Base-by-base conservation (phyloP, 2,888 invertebrate genomes). In the Ectemnius lituratus region DNA sequence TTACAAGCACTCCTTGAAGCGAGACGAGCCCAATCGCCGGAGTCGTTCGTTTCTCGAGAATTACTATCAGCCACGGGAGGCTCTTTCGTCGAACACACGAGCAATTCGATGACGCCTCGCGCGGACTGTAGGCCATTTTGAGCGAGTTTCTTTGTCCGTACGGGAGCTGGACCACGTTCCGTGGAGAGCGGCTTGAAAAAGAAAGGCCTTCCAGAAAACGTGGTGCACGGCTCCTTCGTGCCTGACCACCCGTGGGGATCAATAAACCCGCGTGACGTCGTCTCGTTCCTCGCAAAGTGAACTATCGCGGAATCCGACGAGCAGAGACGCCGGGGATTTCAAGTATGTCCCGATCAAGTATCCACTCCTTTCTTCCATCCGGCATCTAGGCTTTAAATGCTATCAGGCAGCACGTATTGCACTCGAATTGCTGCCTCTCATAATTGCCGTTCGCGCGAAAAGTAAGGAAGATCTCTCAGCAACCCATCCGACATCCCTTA, bases 1-100 rank as follows among this genome's bases (percentile, higher is more conserved):
- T 87, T 90, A 90, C 90, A 90, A 89, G 85, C 88, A 87, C 84
- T 82, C 76, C 70, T 79, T 67, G 75, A 81, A 76, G 77, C 77
- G 83, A 82, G 83, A 77, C 79, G 75, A 76, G 76, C 76, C 69
- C 52, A 76, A 75, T 68, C 69, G 73, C 47, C 69, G 64, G 59
- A 57, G 46, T 49, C 63, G 56, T 64, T 64, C 60, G 45, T 67
- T 71, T 61, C 49, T 46, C 45, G 37, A 47, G 62, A 61, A 23
- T 64, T 23, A 8, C 28, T 27, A 52, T 57, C 49, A 58, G 16
- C 58, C 57, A 49, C 70, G 58, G 61, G 61, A 18, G 52, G 52
- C 47, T 64, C 45, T 16, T 58, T 57, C 62, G 13, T 23, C 59
- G 58, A 47, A 49, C 8, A 37, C 52, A 56, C 71, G 67, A 75